These are phyloP conservation scores for Anguilla marmorata DNA, from an alignment of 2,797 vertebrate species.

Conservation along the genomic window DNA sequence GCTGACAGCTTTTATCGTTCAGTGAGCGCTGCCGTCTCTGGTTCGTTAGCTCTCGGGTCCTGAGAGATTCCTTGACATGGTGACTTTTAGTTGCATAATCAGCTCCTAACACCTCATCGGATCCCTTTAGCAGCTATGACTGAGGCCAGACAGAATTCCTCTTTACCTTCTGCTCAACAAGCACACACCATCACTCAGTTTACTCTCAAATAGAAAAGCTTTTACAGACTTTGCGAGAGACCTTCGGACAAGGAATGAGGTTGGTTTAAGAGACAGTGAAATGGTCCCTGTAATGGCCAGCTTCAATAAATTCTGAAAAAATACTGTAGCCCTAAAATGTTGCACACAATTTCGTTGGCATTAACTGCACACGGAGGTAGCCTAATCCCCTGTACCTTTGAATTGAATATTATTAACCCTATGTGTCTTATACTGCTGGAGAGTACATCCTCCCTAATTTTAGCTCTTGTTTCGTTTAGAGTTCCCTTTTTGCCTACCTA, in stretches of 20 bases:
- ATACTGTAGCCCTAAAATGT: background rate
- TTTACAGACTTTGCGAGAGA: background rate
- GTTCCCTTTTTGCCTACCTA: background rate
- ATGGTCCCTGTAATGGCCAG: background rate
- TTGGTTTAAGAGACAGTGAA: background rate
- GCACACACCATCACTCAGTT: constrained; percentile 26
- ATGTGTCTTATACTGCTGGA: background rate
- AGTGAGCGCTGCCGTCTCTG: constrained; percentile 54
- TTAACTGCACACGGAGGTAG: background rate
- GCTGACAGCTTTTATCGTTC: constrained; percentile 41
- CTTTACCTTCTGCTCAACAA: constrained; percentile 19
- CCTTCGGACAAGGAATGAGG: background rate
- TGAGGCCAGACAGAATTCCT: constrained; percentile 41
- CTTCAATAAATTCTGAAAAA: background rate
- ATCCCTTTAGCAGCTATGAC: constrained; percentile 54
- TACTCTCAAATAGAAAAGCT: constrained; percentile 26
- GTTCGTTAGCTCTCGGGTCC: constrained; percentile 63
- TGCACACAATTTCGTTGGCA: background rate
- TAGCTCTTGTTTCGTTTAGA: background rate
- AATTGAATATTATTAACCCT: background rate
- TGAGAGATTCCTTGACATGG: constrained; percentile 69
- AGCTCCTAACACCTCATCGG: constrained; percentile 79
- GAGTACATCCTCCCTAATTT: background rate
- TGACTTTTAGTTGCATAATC: constrained; percentile 82
- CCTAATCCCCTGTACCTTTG: background rate